Percentiles rank a stretch among this genome's conserved stretches.
These are phyloP conservation scores for Mobula hypostoma DNA, from an alignment of 2,113 vertebrate genomes.

Conservation along the genomic window DNA sequence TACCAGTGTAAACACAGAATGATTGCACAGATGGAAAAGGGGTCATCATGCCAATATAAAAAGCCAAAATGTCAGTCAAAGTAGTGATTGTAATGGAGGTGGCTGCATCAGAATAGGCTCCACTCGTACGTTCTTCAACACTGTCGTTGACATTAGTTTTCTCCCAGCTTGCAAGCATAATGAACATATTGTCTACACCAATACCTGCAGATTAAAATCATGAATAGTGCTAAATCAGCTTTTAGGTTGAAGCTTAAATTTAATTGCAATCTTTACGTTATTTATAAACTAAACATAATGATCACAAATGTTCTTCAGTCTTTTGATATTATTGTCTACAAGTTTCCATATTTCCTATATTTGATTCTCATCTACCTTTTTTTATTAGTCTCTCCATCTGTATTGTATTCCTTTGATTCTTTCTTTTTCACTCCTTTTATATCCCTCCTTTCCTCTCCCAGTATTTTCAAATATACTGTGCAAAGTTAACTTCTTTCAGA, in stretches of 20 bases:
- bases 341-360: background rate
- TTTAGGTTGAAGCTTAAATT: background rate
- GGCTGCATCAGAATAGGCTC: constrained; percentile 66
- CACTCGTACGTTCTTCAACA: constrained; percentile 52
- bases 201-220: constrained; percentile 50
- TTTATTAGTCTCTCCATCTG: background rate
- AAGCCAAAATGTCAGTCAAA: constrained; percentile 69
- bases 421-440: background rate
- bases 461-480: background rate
- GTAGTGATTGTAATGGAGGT: constrained; percentile 78
- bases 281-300: background rate
- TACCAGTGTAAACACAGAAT: constrained; percentile 76
- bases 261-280: background rate
- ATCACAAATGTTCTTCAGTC: background rate
- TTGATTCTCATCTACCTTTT: background rate
- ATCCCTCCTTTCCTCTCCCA: background rate
- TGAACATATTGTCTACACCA: constrained; percentile 81
- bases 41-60: constrained; percentile 70
- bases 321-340: background rate
- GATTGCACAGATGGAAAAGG: constrained; percentile 66
- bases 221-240: constrained; percentile 54
- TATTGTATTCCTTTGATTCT: background rate
- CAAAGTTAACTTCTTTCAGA: too few relatives aligned
- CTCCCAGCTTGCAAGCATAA: constrained; percentile 79
- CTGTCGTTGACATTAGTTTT: constrained; percentile 52